These are phyloP conservation scores for Eumaeus atala DNA, from an alignment of 1,140 invertebrate species.

Conservation along the genomic window DNA sequence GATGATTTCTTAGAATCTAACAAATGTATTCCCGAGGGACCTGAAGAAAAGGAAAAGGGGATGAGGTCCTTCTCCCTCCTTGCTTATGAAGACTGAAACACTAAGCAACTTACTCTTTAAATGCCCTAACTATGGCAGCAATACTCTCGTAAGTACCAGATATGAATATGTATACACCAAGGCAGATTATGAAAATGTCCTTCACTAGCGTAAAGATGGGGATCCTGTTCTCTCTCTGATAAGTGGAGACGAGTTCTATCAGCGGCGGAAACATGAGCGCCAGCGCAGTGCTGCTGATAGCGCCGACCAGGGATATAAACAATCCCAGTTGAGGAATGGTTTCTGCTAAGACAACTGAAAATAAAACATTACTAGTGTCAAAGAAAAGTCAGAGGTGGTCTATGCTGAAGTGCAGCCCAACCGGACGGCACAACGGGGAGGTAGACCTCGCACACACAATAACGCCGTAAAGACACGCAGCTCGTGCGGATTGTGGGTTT, in stretches of 20 bases:
- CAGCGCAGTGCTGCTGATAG: constrained; percentile 88
- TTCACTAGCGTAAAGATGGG: constrained; percentile 72
- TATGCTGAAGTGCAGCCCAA: too few relatives aligned
- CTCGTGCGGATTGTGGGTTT: too few relatives aligned
- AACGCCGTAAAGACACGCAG: too few relatives aligned
- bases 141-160: constrained; percentile 85
- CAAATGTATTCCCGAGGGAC: too few relatives aligned
- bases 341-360: constrained; percentile 86
- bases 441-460: too few relatives aligned
- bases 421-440: too few relatives aligned
- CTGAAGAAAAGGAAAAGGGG: too few relatives aligned
- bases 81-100: too few relatives aligned
- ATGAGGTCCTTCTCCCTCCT: too few relatives aligned
- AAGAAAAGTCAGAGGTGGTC: too few relatives aligned
- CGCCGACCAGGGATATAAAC: constrained; percentile 93
- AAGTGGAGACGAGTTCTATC: constrained; percentile 82
- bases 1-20: too few relatives aligned
- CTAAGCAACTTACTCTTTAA: constrained; percentile 25
- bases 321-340: constrained; percentile 88
- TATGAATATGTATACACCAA: constrained; percentile 81
- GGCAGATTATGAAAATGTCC: constrained; percentile 78
- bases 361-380: constrained; percentile 10
- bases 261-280: constrained; percentile 92
- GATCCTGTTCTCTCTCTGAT: constrained; percentile 57
- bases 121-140: constrained; percentile 75